A percentile compares a stretch with the other conserved stretches of the same genome.
These are phyloP conservation scores for western clawed frog (Xenopus tropicalis) DNA, from an alignment of 2,113 vertebrate genomes.

Conservation along the genomic window DNA sequence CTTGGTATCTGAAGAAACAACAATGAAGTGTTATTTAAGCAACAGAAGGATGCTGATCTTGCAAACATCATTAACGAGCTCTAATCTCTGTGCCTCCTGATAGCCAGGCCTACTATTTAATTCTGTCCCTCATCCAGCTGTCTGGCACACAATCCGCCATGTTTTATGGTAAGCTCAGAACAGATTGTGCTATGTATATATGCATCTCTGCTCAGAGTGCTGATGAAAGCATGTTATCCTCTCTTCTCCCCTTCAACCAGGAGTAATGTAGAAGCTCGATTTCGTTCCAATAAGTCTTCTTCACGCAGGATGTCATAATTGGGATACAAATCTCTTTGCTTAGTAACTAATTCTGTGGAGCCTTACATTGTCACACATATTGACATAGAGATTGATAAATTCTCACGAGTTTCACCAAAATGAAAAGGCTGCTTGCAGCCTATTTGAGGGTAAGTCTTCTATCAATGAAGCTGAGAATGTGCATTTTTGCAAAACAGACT, in stretches of 20 bases:
- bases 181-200: slow-evolving; percentile 26
- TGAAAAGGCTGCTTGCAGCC: too few species aligned
- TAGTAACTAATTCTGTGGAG: not conserved
- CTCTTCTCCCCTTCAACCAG: slow-evolving; percentile 8
- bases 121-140: slow-evolving; percentile 31
- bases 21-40: too few species aligned
- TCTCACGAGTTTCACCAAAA: too few species aligned
- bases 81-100: slow-evolving; percentile 10
- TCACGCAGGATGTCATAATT: slow-evolving; percentile 16
- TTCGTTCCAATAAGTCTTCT: slow-evolving; percentile 18
- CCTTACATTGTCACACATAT: not conserved
- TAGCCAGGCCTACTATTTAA: slow-evolving; percentile 15
- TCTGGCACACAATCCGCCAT: slow-evolving; percentile 28
- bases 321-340: slow-evolving; percentile 2
- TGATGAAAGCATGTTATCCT: slow-evolving; percentile 30
- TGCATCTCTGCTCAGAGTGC: slow-evolving; percentile 14
- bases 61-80: not conserved
- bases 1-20: too few species aligned
- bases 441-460: too few species aligned
- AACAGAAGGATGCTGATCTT: not conserved
- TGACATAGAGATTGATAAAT: not conserved
- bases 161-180: slow-evolving; percentile 27
- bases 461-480: too few species aligned
- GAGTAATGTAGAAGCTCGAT: slow-evolving; percentile 18
- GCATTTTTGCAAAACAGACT: too few species aligned